These are phyloP conservation scores for Drosophila hydei DNA, from an alignment of 1,140 invertebrate species.

Conservation along the genomic window DNA sequence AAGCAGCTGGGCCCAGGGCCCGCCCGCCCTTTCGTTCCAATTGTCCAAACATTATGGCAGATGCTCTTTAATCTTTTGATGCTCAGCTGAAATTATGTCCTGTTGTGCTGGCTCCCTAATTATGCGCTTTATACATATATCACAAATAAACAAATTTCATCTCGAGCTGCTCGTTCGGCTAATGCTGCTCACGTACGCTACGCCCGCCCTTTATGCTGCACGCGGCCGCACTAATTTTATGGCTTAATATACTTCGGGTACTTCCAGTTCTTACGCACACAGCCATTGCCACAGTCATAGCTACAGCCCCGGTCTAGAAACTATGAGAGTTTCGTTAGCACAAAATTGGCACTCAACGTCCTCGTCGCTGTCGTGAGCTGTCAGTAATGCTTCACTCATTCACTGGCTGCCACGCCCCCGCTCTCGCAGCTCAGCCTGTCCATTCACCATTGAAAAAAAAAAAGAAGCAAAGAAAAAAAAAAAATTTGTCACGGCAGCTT, in stretches of 20 bases:
- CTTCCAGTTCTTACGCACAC: conserved; percentile 2
- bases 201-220: conserved; percentile 18
- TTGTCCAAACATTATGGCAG: conserved; percentile 12
- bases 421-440: conserved; percentile 17
- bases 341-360: conserved; percentile 79
- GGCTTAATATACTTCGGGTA: conserved; percentile 75
- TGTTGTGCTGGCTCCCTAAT: conserved; percentile 49
- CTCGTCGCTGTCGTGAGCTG: conserved; percentile 55
- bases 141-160: conserved; percentile 76
- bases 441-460: conserved; percentile 47
- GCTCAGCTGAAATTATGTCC: conserved; percentile 21
- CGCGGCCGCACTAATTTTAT: conserved; percentile 79
- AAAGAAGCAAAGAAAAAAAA: conserved; percentile 18
- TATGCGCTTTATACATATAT: conserved; percentile 64
- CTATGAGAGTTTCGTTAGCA: conserved; percentile 60
- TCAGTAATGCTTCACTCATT: conserved; percentile 75
- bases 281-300: not conserved
- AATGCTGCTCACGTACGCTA: conserved; percentile 68
- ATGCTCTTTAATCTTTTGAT: conserved; percentile 43
- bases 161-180: conserved; percentile 47
- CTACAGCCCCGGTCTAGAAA: conserved; percentile 2
- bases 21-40: conserved; percentile 1
- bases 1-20: not conserved
- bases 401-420: conserved; percentile 34
- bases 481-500: conserved; percentile 82